Conservation (phyloP, 2,113 vertebrate genomes). For the Rhinoderma darwinii region DNA sequence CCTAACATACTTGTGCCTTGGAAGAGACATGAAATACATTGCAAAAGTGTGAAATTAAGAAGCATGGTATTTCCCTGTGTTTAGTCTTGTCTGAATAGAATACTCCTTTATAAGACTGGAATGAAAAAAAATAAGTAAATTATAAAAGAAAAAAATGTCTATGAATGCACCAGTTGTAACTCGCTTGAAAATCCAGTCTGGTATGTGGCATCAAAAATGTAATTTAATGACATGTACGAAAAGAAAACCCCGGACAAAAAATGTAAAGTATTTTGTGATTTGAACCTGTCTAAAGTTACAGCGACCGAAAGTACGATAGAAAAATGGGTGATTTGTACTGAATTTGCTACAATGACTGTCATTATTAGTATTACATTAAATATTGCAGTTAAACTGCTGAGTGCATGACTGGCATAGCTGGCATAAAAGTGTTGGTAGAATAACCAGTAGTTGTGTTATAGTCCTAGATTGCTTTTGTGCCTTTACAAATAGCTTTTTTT, state of each 20-base stretch:
- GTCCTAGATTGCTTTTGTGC: not conserved
- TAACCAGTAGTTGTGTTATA: not conserved
- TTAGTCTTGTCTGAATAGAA: slow-evolving; percentile 39
- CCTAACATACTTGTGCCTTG: not conserved
- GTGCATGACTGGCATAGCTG: not conserved
- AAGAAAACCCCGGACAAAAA: slow-evolving; percentile 33
- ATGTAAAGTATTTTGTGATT: slow-evolving; percentile 52
- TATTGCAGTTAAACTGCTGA: not conserved
- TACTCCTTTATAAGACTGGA: slow-evolving; percentile 27
- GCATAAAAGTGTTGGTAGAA: not conserved
- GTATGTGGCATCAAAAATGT: slow-evolving; percentile 51
- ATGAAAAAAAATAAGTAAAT: slow-evolving; percentile 37
- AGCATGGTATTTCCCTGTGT: slow-evolving; percentile 30
- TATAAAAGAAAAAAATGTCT: slow-evolving; percentile 14
- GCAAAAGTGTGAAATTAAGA: slow-evolving; percentile 26
- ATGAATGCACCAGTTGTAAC: slow-evolving; percentile 40
- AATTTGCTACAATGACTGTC: not conserved
- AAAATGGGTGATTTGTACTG: not conserved
- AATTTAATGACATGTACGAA: slow-evolving; percentile 52
- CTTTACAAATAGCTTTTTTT: not conserved
- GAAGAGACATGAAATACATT: slow-evolving; percentile 1
- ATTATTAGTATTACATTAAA: not conserved
- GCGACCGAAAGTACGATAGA: not conserved
- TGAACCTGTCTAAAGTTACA: slow-evolving; percentile 42
- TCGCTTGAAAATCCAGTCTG: slow-evolving; percentile 46